Base-by-base conservation (phyloP, 2,797 vertebrate genomes). In the Onychomys torridus region DNA sequence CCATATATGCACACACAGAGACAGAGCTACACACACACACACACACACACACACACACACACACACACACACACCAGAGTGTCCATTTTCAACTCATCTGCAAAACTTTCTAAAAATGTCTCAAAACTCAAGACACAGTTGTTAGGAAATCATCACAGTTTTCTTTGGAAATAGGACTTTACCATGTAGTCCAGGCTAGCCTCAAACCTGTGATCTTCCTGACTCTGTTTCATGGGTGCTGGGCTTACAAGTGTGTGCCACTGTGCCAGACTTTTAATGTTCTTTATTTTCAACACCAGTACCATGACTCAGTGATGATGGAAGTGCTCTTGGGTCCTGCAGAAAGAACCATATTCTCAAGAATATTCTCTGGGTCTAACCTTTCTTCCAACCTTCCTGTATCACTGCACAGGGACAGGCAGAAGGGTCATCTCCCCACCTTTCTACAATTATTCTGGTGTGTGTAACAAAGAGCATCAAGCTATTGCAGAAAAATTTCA, bases 61-160 rank as follows among this genome's bases (percentile, higher is more conserved):
- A 79, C 6, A 8, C 63, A 83, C 34, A 29, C 12, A 7, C 49
- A 55, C 0, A 55, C 55, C 55, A n/a, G 8, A 63, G 40, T 52
- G 12, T 71, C 29, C 43, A 76, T 76, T 89, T 82, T 61, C 77
- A 93, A 73, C 11, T 87, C 25, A 67, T 65, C 55, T 75, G 21
- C 23, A 94, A 90, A 76, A 73, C 57, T 40, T 37, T 82, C 88
- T 96, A 67, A 67, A 91, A 91, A 61, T 46, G 52, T 91, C 23
- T 77, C n/a, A 67, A 87, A 89, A 95, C 29, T 32, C 65, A 63
- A 57, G 55, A 17, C 23, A 34, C 6, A 73, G 10, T 32, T n/a
- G 17, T 85, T 75, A 92, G 32, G 57, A 88, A 93, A 76, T 27
- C 27, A 25, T 19, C 23, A 34, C 12, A 32, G 21, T 40, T 82